Evolutionary conservation across 2,888 invertebrate species (phyloP).

Genomic region (Temnothorax unifasciatus): DNA sequence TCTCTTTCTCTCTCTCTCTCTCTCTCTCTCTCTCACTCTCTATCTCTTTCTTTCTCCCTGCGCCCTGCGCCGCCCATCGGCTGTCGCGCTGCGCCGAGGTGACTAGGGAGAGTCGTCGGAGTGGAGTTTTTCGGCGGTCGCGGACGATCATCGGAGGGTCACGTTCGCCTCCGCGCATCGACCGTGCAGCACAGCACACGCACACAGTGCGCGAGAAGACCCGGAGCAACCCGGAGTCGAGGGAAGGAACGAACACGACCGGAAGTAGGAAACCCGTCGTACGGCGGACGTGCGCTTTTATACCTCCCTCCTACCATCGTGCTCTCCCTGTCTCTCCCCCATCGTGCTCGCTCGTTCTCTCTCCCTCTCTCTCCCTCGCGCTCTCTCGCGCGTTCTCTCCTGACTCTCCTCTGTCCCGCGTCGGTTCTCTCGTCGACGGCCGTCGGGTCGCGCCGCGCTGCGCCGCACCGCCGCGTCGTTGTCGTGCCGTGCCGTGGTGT

Average conservation of each 20-base stretch:
- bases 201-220: conserved; percentile 7
- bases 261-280: conserved; percentile 52
- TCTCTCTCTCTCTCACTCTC: background rate
- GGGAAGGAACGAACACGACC: conserved; percentile 26
- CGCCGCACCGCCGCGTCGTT: background rate
- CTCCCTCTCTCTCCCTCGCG: conserved; percentile 17
- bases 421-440: conserved; percentile 47
- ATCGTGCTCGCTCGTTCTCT: background rate
- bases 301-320: conserved; percentile 43
- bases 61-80: conserved; percentile 17
- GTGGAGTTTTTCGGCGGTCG: conserved; percentile 9
- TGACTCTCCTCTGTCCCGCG: conserved; percentile 9
- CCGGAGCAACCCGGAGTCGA: background rate
- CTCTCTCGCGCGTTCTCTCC: conserved; percentile 31
- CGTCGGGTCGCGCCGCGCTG: conserved; percentile 52
- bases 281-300: conserved; percentile 59
- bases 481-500: background rate
- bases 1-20: background rate
- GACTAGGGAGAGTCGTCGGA: conserved; percentile 15
- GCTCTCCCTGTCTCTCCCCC: conserved; percentile 31
- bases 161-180: background rate
- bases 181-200: background rate
- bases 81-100: conserved; percentile 46
- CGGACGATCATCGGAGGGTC: conserved; percentile 6
- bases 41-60: background rate